A percentile compares a stretch with the other conserved stretches of the same genome.
Evolutionary conservation across 2,113 vertebrate genomes (phyloP).

Genomic region (Oriolus oriolus): DNA sequence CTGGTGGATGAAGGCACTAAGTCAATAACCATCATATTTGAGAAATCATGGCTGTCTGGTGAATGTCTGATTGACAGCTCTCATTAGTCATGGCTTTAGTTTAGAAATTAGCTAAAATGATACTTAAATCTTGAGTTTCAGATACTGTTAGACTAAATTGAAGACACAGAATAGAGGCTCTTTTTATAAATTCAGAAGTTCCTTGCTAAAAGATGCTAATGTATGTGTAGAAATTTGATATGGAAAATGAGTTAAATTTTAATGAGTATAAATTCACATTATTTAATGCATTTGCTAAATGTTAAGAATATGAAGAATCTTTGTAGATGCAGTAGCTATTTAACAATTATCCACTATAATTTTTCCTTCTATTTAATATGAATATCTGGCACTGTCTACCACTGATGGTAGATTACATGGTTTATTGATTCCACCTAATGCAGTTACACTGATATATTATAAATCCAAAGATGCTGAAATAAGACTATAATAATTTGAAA

Average conservation of each 20-base stretch:
- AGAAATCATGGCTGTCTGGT: neutral
- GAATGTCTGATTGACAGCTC: neutral
- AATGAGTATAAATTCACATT: neutral
- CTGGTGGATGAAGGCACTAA: neutral
- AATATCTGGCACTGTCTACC: neutral
- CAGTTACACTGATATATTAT: neutral
- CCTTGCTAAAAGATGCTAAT: neutral
- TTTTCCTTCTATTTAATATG: neutral
- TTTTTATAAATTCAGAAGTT: neutral
- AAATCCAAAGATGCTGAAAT: neutral
- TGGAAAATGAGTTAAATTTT: neutral
- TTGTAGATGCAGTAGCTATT: neutral
- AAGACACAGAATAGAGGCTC: neutral
- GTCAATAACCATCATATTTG: neutral
- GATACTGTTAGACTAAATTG: neutral
- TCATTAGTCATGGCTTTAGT: neutral
- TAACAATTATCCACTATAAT: neutral
- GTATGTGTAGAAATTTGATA: neutral
- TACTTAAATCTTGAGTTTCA: neutral
- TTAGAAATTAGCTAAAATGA: neutral
- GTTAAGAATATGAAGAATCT: neutral
- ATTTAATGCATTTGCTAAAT: neutral
- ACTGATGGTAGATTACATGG: neutral
- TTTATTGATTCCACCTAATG: neutral
- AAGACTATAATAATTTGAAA: neutral